Conservation (phyloP, 2,113 vertebrate genomes). For the Chamaea fasciata region DNA sequence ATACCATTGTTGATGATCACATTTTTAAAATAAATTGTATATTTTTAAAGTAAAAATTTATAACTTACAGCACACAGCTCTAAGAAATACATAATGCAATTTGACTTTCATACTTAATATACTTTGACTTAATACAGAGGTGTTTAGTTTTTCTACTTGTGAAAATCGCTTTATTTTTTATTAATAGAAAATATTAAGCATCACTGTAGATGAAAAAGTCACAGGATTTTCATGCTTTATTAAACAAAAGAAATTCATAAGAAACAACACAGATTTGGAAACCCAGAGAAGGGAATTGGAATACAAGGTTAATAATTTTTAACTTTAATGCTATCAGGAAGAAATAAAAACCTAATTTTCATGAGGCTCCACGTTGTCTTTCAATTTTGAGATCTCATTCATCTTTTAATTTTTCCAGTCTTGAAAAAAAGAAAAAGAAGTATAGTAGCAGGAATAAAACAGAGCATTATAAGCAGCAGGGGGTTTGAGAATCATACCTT, state of each 20-base stretch:
- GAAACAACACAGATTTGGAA: neutral
- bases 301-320: conserved; percentile 1
- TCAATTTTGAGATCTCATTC: neutral
- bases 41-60: neutral
- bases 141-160: neutral
- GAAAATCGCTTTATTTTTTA: neutral
- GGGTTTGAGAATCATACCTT: neutral
- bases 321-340: neutral
- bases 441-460: neutral
- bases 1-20: neutral
- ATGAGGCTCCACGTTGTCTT: neutral
- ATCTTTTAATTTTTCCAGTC: neutral
- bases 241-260: neutral
- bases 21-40: neutral
- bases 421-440: neutral
- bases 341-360: conserved; percentile 14
- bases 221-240: neutral
- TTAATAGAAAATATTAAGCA: neutral
- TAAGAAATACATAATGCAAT: neutral
- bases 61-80: neutral
- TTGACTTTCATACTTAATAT: neutral
- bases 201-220: neutral
- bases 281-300: neutral
- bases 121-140: neutral
- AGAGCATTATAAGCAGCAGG: neutral